Percentiles rank a stretch among this genome's conserved stretches.
These are phyloP conservation scores for Benitochromis conjunctus DNA, from an alignment of 2,113 vertebrate species.

Conservation along the genomic window DNA sequence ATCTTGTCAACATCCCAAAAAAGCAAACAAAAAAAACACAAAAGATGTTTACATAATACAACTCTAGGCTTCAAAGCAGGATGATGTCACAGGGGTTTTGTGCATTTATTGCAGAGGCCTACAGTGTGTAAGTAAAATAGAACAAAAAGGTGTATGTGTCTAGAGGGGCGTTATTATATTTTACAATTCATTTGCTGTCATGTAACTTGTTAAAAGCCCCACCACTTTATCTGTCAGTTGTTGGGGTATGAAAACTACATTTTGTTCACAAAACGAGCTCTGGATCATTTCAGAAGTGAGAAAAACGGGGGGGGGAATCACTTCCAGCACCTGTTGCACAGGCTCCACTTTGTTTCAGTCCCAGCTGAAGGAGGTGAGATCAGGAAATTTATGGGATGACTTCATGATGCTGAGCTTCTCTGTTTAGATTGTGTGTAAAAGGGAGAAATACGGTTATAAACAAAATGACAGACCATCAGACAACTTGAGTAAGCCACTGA, in stretches of 20 bases:
- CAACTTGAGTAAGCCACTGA: not conserved
- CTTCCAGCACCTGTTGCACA: not conserved
- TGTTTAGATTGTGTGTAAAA: not conserved
- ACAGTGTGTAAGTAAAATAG: not conserved
- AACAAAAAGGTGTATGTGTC: not conserved
- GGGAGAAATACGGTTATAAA: not conserved
- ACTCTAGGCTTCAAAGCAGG: not conserved
- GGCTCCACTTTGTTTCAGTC: not conserved
- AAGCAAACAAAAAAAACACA: fast-evolving
- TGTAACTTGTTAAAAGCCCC: not conserved
- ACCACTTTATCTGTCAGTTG: not conserved
- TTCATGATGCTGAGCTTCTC: not conserved
- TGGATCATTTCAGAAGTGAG: not conserved
- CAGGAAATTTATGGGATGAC: not conserved
- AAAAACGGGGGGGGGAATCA: not conserved
- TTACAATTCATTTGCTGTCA: not conserved
- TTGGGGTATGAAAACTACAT: not conserved
- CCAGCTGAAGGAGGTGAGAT: not conserved
- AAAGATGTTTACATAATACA: not conserved
- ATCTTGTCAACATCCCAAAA: not conserved
- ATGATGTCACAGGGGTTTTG: not conserved
- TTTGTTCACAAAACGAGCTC: not conserved
- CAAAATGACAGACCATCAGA: not conserved
- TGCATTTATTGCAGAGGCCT: not conserved
- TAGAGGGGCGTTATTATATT: not conserved